These are phyloP conservation scores for Caenorhabditis sp. DNA, from an alignment of 2,888 invertebrate species.

Conservation along the genomic window DNA sequence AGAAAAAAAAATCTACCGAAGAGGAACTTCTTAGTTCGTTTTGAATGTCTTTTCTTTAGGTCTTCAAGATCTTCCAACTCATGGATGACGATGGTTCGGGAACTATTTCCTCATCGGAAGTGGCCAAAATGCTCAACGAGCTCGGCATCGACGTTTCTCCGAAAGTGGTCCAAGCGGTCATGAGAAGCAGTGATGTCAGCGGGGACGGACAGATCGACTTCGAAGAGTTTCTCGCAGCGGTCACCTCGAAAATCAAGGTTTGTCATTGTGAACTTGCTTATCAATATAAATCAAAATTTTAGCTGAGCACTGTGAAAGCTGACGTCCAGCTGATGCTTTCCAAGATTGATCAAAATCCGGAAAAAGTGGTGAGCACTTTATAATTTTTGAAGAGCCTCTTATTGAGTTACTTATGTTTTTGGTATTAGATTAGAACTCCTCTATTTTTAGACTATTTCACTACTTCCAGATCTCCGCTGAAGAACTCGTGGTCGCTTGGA, in stretches of 20 bases:
- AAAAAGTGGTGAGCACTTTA: slow-evolving; percentile 66
- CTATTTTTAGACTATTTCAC: too few relatives aligned
- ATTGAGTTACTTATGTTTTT: neutral
- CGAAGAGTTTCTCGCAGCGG: slow-evolving; percentile 75
- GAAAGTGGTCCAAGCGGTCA: slow-evolving; percentile 77
- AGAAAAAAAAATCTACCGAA: neutral
- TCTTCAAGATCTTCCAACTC: slow-evolving; percentile 75
- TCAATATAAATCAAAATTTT: slow-evolving; percentile 27
- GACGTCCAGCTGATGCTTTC: slow-evolving; percentile 74
- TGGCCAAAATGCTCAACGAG: slow-evolving; percentile 75
- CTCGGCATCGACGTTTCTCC: slow-evolving; percentile 77
- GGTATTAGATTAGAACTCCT: too few relatives aligned
- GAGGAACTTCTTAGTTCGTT: neutral
- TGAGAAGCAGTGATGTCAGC: slow-evolving; percentile 74
- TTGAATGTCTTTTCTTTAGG: slow-evolving; percentile 50
- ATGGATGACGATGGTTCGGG: slow-evolving; percentile 78
- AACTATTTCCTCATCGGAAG: slow-evolving; percentile 74
- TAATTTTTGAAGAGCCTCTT: neutral
- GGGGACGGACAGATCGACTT: slow-evolving; percentile 78
- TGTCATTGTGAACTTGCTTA: neutral
- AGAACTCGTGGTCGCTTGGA: slow-evolving; percentile 76
- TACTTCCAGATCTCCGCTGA: slow-evolving; percentile 76
- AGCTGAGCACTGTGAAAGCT: slow-evolving; percentile 72
- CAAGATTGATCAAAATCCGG: slow-evolving; percentile 71
- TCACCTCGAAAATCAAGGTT: slow-evolving; percentile 76